Evolutionary conservation across 2,797 vertebrate genomes (phyloP), one percentile per base, ranked within the genome.

Genomic region (Picus viridis): DNA sequence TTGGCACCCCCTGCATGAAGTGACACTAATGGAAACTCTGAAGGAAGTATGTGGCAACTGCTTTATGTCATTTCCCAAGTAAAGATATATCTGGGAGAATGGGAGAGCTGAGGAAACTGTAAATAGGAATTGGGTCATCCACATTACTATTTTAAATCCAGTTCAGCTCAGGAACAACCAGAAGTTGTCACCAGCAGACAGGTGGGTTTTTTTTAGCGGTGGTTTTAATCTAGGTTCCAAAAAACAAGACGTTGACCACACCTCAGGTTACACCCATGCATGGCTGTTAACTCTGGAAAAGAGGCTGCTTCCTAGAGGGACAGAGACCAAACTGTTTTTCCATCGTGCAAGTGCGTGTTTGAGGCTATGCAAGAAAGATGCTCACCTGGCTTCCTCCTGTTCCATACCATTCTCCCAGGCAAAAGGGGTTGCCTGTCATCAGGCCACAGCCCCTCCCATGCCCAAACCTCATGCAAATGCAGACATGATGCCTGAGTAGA

Each of bases 11-110:
- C 62, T 83, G 61, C 72, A 68, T 0, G 0, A 68, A 6, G 49
- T 68, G 81, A 67, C 23, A n/a, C 43, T 72, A 86, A 34, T 49
- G 73, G 82, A 87, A 94, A 89, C 36, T 89, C 88, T 92, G 87
- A 89, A 53, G 29, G 47, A 71, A 64, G 9, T 12, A 47, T 3
- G 16, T 53, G 79, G n/a, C 62, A 69, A 45, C 62, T 69, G 64
- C 56, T 53, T 36, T 27, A 16, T 23, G 65, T 49, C 45, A 62
- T 29, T 88, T 30, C 45, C 45, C 20, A 15, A 16, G 24, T 34
- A 54, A 45, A 26, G 54, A 62, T 34, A 1, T 16, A 59, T 65
- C 68, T 41, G 53, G 57, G 47, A 83, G 27, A 68, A 61, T 12
- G 45, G 39, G 32, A 83, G 34, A 57, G 70, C 39, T 67, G 30